Base-by-base conservation (phyloP, 92 coral and sea anemone genomes). In the Palythoa heliodiscus region DNA sequence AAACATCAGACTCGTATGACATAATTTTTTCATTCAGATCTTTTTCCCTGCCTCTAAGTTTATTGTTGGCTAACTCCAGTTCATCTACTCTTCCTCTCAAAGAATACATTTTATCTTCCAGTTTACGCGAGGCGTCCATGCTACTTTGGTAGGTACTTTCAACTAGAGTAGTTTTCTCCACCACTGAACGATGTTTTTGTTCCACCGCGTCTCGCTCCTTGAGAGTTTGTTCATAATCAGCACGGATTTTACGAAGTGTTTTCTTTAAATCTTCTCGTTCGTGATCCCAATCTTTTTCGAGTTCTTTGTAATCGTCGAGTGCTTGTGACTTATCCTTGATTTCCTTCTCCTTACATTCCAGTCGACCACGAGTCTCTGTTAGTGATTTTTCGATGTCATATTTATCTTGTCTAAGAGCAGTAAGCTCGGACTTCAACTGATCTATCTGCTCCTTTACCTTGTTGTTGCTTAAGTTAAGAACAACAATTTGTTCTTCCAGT, bases 361-460 rank as follows among this genome's bases (percentile, higher is more conserved):
- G 83, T 71, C 88, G 91, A 58, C 92, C 87, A 47, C 89, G 90
- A 24, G 92, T 92, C 38, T 92, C 98, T 76, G 89, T 86, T 11
- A 83, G 67, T 57, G 82, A 82, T 83, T 90, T 94, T 50, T 92
- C 93, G 37, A 88, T 82, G 8, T 71, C 52, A 86, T 88, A 87
- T 50, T 87, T 88, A 20, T 92, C 89, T 52, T 94, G 95, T 35
- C 93, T 83, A 68, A 91, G 92, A n/a, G 78, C 90, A 68, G 84
- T 87, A 4, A 95, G 90, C 23, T 87, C 88, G 11, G 88, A 85
- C 68, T 93, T 77, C 35, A 94, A 83, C 89, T 97, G 98, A 16
- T 95, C 88, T 64, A 92, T 91, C 86, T 95, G 95, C 20, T 93
- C 93, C 58, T 91, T 93, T 81, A 88, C 83, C 22, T 82, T 89